Conservation (phyloP, 2,888 invertebrate species). For the Thera britannica region DNA sequence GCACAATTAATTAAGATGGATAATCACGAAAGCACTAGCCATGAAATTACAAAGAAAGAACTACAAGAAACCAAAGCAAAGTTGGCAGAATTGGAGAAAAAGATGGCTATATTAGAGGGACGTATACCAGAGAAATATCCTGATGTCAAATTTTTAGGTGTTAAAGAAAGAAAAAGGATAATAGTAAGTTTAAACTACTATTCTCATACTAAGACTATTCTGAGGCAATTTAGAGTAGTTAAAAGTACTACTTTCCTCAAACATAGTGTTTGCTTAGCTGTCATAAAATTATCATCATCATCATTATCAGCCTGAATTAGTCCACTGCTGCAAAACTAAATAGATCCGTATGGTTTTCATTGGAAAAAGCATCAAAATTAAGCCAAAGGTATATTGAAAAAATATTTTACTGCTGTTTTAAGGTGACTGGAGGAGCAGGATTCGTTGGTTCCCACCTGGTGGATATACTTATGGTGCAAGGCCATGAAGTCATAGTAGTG, state of each 20-base stretch:
- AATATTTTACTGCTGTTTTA: conserved; percentile 43
- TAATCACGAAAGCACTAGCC: conserved; percentile 48
- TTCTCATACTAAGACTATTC: neutral
- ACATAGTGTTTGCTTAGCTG: too few relatives aligned
- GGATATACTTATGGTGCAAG: conserved; percentile 96
- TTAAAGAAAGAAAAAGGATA: conserved; percentile 96
- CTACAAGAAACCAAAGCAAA: conserved; percentile 86
- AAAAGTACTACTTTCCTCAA: too few relatives aligned
- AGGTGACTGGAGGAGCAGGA: conserved; percentile 98
- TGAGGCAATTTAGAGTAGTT: too few relatives aligned
- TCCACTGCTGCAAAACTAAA: too few relatives aligned
- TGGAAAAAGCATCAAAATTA: too few relatives aligned
- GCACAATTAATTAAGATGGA: conserved; percentile 50
- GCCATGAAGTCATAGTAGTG: conserved; percentile 98
- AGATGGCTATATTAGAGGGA: conserved; percentile 88
- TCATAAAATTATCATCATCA: too few relatives aligned
- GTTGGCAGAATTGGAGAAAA: conserved; percentile 88
- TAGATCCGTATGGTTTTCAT: too few relatives aligned
- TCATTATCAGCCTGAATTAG: too few relatives aligned
- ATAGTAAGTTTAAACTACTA: conserved; percentile 84
- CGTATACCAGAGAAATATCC: conserved; percentile 94
- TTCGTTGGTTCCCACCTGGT: conserved; percentile 99
- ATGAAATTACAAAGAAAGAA: conserved; percentile 72
- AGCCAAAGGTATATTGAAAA: too few relatives aligned
- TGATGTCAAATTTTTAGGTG: conserved; percentile 95